A percentile compares a stretch with the other conserved stretches of the same genome.
Evolutionary conservation across 2,888 invertebrate genomes (phyloP).

Genomic region (Pyrrhosoma nymphula): DNA sequence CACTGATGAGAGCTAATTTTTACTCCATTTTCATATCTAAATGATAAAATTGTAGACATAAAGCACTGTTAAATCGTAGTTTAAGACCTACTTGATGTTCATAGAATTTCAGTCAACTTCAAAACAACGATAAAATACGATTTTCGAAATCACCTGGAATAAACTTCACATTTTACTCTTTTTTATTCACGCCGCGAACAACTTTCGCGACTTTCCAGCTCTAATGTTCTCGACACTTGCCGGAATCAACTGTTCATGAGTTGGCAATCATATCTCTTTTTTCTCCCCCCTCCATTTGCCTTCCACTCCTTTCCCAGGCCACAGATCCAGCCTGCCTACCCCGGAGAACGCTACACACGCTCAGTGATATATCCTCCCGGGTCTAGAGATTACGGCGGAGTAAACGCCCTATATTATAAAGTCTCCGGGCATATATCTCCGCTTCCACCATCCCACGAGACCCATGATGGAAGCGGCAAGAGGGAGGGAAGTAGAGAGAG

Average conservation of each 20-base stretch:
- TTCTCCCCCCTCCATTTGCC: not conserved
- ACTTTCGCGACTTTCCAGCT: not conserved
- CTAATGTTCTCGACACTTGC: not conserved
- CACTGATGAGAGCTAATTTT: no score
- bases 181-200: not conserved
- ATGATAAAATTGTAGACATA: no score
- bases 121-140: no score
- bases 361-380: slow-evolving; percentile 55
- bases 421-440: slow-evolving; percentile 28
- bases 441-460: not conserved
- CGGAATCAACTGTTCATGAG: not conserved
- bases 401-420: slow-evolving; percentile 56
- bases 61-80: no score
- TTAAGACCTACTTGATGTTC: no score
- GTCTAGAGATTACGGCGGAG: slow-evolving; percentile 57
- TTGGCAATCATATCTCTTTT: not conserved
- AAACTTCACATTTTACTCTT: not conserved
- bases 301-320: not conserved
- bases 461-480: not conserved
- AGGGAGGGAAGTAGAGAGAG: not conserved
- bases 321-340: not conserved
- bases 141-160: no score
- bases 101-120: no score
- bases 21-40: no score
- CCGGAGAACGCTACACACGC: not conserved